These are phyloP conservation scores for Trachymyrmex septentrionalis DNA, from an alignment of 1,140 invertebrate species.

Conservation along the genomic window DNA sequence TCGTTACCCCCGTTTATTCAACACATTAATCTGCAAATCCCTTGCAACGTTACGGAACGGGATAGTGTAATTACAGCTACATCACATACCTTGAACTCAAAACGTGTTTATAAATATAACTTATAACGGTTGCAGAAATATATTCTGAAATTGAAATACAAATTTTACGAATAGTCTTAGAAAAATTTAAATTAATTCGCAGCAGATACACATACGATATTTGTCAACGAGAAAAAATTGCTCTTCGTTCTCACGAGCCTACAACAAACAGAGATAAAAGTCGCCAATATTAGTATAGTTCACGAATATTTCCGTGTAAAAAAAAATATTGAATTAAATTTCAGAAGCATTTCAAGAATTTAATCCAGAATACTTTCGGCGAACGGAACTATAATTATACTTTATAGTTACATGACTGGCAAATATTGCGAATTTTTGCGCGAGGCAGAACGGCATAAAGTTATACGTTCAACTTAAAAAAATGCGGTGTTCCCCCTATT, in stretches of 20 bases:
- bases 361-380: neutral
- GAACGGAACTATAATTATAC: constrained; percentile 26
- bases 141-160: neutral
- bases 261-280: neutral
- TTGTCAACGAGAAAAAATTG: neutral
- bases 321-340: neutral
- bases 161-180: neutral
- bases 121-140: neutral
- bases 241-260: neutral
- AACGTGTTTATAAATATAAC: neutral
- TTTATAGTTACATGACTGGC: neutral
- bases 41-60: neutral
- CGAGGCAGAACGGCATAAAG: neutral
- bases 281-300: neutral
- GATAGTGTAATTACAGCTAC: neutral
- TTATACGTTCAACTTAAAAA: neutral
- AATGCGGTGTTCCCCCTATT: constrained; percentile 16
- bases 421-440: constrained; percentile 1
- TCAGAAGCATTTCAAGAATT: constrained; percentile 13
- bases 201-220: neutral
- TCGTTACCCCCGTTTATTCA: constrained; percentile 27
- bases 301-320: neutral
- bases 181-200: neutral
- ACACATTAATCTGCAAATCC: constrained; percentile 20
- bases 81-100: neutral